These are phyloP conservation scores for Trichogramma pretiosum DNA, from an alignment of 1,140 invertebrate genomes.

Conservation along the genomic window DNA sequence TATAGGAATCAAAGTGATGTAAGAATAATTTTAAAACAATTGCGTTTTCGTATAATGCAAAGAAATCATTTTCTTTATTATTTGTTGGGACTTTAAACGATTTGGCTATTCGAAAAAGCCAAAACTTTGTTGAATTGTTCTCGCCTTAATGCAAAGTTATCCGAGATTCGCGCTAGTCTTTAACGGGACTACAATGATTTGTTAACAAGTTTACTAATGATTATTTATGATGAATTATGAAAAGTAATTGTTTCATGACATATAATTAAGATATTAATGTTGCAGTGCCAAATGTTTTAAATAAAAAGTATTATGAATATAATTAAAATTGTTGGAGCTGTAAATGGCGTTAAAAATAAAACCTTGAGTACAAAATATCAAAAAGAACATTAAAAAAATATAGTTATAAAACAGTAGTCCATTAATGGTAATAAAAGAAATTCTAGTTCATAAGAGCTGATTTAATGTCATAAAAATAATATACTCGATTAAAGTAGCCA, in stretches of 20 bases:
- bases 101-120: conserved; percentile 7
- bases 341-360: conserved; percentile 8
- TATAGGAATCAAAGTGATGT: not conserved
- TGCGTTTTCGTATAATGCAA: conserved; percentile 6
- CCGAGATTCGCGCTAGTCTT: conserved; percentile 26
- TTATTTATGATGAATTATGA: conserved; percentile 20
- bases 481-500: conserved; percentile 17
- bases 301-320: not conserved
- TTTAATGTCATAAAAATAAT: conserved; percentile 15
- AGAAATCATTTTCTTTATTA: conserved; percentile 11
- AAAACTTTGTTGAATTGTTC: conserved; percentile 27
- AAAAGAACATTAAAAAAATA: conserved; percentile 16
- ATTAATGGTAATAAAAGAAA: conserved; percentile 11
- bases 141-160: conserved; percentile 28
- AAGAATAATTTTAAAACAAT: not conserved
- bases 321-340: conserved; percentile 10
- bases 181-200: conserved; percentile 1
- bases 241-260: conserved; percentile 18
- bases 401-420: conserved; percentile 7
- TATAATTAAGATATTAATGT: conserved; percentile 19
- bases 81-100: conserved; percentile 11
- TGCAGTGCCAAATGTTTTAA: conserved; percentile 20
- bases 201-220: conserved; percentile 4
- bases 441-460: conserved; percentile 13
- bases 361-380: conserved; percentile 20